Evolutionary conservation across 2,888 invertebrate species (phyloP), one percentile per base, ranked within the genome.

Genomic region (Uloborus plumipes): DNA sequence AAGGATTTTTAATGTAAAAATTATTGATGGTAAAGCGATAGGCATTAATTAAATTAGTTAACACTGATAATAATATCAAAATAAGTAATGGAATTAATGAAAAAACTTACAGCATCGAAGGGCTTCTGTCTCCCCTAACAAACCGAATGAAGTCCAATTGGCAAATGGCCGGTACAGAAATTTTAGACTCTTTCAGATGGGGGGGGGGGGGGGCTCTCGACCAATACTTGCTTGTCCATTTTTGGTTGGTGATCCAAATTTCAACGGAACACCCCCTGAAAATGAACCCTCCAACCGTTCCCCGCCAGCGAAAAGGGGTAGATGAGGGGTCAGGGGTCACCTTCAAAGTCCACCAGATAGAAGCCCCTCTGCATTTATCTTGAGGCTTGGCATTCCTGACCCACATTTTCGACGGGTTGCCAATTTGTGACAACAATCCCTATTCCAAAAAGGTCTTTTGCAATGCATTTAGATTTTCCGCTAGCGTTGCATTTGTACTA

Each of bases 241-340:
- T 14, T 53, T 61, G 20, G 50, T 55, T 55, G 55, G 50, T 26
- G 16, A 50, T 9, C 58, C 55, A 47, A 53, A 53, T 67, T 47
- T 71, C 13, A 18, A 59, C 22, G 51, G 73, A 26, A 53, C 73
- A 61, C 39, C 55, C 74, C 74, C 18, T 20, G 55, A 20, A 55
- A 18, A 18, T n/a, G 20, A 47, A 31, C 47, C 31, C 11, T 49
- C 47, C 39, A 47, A 7, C 47, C 7, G 16, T 18, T 59, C 70
- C 26, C 62, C 26, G 18, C 18, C 26, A 16, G 51, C 50, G 59
- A 61, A 49, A 78, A 78, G 78, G 78, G 78, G 78, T 78, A 76
- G 20, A 18, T 7, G 31, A 47, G 51, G 67, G 67, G 58, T 16
- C 64, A 64, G 47, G 47, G 64, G 64, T 64, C 18, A 64, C 64